Conservation (phyloP, 2,113 vertebrate genomes). For the Ptilonorhynchus violaceus region DNA sequence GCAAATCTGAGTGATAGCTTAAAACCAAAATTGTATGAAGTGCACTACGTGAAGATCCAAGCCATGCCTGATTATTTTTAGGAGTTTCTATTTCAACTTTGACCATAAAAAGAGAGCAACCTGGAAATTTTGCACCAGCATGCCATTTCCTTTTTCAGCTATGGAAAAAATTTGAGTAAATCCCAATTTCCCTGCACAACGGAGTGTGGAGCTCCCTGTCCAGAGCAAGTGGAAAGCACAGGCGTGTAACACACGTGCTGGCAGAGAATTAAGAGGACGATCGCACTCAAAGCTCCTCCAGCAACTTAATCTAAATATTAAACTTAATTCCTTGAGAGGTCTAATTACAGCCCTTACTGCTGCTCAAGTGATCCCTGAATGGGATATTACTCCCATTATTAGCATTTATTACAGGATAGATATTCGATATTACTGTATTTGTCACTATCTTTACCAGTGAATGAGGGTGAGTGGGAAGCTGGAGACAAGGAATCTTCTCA, state of each 20-base stretch:
- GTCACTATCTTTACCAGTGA: slow-evolving; percentile 16
- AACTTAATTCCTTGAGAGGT: slow-evolving; percentile 52
- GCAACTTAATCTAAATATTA: slow-evolving; percentile 52
- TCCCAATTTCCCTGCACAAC: background rate
- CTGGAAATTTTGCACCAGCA: background rate
- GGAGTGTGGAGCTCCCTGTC: background rate
- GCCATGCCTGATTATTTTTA: slow-evolving; percentile 31
- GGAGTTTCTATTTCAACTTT: slow-evolving; percentile 13
- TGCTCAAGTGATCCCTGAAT: slow-evolving; percentile 13
- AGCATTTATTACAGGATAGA: slow-evolving; percentile 46
- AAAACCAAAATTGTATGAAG: background rate
- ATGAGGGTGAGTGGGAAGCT: slow-evolving; percentile 19
- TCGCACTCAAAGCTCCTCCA: background rate
- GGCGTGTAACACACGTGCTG: background rate
- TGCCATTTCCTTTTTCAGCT: slow-evolving; percentile 30
- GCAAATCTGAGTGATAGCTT: background rate
- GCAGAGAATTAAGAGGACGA: background rate
- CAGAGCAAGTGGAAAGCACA: background rate
- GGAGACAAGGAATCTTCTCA: background rate
- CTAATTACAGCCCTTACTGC: slow-evolving; percentile 64
- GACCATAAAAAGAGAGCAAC: slow-evolving; percentile 29
- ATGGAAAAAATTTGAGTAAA: background rate
- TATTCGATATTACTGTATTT: slow-evolving; percentile 34
- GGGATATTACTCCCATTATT: slow-evolving; percentile 32
- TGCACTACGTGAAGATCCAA: background rate